Evolutionary conservation across 2,888 invertebrate species (phyloP).

Genomic region (Dyspetes luteomarginatus): DNA sequence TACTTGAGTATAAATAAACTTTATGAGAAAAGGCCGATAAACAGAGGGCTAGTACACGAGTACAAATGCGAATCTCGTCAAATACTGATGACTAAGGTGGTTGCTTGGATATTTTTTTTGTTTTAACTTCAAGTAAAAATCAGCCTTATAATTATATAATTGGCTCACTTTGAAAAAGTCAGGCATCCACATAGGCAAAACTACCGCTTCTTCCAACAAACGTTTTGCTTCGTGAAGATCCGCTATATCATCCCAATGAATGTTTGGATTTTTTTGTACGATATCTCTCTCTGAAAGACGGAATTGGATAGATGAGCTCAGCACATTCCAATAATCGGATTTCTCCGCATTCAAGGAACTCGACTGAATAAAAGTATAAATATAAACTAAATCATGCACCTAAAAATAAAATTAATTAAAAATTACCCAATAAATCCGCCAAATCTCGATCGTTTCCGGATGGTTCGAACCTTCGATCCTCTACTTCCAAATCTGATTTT

Average conservation of each 20-base stretch:
- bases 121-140: no score
- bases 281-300: conserved; percentile 92
- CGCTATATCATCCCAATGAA: conserved; percentile 97
- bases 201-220: conserved; percentile 97
- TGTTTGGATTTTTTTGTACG: conserved; percentile 98
- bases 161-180: conserved; percentile 95
- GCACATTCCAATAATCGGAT: conserved; percentile 69
- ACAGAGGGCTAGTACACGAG: no score
- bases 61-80: no score
- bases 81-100: no score
- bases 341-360: neutral
- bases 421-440: conserved; percentile 93
- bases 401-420: no score
- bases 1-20: no score
- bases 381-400: no score
- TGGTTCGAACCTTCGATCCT: conserved; percentile 94
- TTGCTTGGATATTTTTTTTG: no score
- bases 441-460: conserved; percentile 94
- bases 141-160: neutral
- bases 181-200: conserved; percentile 98
- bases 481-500: conserved; percentile 87
- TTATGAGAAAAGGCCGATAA: no score
- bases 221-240: conserved; percentile 95
- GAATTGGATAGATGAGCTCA: conserved; percentile 73
- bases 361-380: no score